These are phyloP conservation scores for Todus mexicanus DNA, from an alignment of 2,797 vertebrate species.

Conservation along the genomic window DNA sequence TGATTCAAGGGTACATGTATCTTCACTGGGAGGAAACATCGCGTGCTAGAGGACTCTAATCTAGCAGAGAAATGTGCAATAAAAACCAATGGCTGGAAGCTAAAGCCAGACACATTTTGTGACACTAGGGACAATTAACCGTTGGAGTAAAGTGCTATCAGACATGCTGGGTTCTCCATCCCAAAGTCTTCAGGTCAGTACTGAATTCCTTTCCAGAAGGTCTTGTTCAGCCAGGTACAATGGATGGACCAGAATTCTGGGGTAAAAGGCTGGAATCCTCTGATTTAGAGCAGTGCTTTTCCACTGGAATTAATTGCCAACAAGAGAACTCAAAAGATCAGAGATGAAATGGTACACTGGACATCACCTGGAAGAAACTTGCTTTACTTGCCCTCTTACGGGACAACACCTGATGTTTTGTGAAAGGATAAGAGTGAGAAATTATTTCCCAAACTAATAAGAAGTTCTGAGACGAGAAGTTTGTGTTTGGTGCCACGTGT, in stretches of 20 bases:
- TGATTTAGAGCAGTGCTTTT: background rate
- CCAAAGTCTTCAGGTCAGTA: background rate
- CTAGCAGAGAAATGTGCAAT: background rate
- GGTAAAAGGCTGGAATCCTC: background rate
- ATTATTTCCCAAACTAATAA: background rate
- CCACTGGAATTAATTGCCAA: background rate
- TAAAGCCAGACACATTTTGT: background rate
- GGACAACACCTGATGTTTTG: background rate
- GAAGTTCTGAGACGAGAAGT: background rate
- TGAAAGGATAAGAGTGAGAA: background rate
- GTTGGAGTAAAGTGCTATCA: background rate
- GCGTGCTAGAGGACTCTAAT: background rate
- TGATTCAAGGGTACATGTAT: background rate
- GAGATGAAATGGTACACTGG: background rate
- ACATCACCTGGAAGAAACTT: background rate
- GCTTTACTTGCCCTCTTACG: background rate
- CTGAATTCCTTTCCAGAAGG: background rate
- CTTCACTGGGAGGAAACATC: background rate
- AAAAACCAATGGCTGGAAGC: background rate
- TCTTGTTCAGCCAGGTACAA: background rate
- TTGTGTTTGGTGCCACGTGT: background rate
- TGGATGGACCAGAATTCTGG: background rate
- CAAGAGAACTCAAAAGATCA: background rate
- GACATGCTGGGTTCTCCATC: background rate
- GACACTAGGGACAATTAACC: background rate